A percentile compares a stretch with the other conserved stretches of the same genome.
Conservation (phyloP, 1,140 invertebrate species). For the Catajapyx aquilonaris region DNA sequence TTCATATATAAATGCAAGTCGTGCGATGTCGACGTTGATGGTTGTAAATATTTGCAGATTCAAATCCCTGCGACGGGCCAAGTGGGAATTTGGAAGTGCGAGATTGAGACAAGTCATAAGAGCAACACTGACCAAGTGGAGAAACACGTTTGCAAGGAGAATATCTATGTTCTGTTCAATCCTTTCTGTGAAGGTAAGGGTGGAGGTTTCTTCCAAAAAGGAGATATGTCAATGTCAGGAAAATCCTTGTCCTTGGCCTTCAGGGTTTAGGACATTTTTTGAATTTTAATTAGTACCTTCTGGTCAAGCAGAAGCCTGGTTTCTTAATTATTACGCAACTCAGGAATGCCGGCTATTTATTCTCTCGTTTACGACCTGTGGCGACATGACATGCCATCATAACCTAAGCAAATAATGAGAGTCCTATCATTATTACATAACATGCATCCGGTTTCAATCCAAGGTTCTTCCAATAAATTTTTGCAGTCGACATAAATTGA, state of each 20-base stretch:
- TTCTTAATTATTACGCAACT: no score
- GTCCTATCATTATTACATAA: neutral
- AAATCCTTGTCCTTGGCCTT: slow-evolving; percentile 3
- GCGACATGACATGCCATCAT: neutral
- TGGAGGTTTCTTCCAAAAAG: slow-evolving; percentile 1
- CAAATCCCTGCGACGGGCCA: slow-evolving; percentile 29
- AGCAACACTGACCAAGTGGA: slow-evolving; percentile 21
- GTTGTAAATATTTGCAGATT: slow-evolving; percentile 21
- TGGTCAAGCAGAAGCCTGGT: no score
- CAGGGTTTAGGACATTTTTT: slow-evolving; percentile 2
- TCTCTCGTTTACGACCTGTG: no score
- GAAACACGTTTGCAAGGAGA: slow-evolving; percentile 23
- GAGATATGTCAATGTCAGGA: neutral
- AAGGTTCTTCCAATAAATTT: neutral
- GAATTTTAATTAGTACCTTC: no score
- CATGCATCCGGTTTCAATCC: neutral
- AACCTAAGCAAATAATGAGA: neutral
- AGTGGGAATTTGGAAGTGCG: slow-evolving; percentile 38
- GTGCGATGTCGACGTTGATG: neutral
- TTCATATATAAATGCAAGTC: neutral
- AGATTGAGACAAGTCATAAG: slow-evolving; percentile 29
- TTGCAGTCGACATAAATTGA: neutral
- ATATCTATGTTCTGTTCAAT: slow-evolving; percentile 60
- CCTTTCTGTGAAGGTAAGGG: slow-evolving; percentile 51
- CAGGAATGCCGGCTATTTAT: no score